These are phyloP conservation scores for Tragelaphus strepsiceros DNA, from an alignment of 2,113 vertebrate species.

Conservation along the genomic window DNA sequence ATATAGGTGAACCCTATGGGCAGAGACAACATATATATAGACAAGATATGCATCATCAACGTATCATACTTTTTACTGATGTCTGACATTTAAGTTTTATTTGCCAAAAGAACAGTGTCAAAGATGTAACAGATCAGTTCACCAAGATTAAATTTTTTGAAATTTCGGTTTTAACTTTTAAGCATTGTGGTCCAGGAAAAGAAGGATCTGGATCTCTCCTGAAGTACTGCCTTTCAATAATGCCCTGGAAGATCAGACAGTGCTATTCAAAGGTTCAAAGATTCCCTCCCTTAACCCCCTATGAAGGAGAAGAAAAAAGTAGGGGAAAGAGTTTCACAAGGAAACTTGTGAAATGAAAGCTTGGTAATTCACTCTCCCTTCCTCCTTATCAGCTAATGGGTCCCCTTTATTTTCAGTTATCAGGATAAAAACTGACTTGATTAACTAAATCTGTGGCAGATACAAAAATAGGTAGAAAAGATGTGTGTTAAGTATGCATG, in stretches of 20 bases:
- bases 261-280: neutral
- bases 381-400: neutral
- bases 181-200: neutral
- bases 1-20: neutral
- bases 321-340: neutral
- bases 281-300: neutral
- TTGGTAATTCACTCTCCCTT: neutral
- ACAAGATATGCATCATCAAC: neutral
- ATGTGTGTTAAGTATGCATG: neutral
- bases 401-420: neutral
- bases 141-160: neutral
- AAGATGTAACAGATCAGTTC: neutral
- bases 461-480: neutral
- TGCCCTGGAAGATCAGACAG: neutral
- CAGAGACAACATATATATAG: neutral
- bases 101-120: slow-evolving; percentile 1
- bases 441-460: neutral
- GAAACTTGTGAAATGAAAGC: slow-evolving; percentile 16
- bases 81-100: neutral
- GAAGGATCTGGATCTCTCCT: neutral
- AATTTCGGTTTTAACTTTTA: neutral
- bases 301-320: neutral
- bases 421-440: neutral
- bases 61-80: neutral
- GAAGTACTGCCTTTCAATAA: neutral